Percentiles rank a stretch among this genome's conserved stretches.
Conservation (phyloP, 2,888 invertebrate genomes). For the Trisateles emortualis region DNA sequence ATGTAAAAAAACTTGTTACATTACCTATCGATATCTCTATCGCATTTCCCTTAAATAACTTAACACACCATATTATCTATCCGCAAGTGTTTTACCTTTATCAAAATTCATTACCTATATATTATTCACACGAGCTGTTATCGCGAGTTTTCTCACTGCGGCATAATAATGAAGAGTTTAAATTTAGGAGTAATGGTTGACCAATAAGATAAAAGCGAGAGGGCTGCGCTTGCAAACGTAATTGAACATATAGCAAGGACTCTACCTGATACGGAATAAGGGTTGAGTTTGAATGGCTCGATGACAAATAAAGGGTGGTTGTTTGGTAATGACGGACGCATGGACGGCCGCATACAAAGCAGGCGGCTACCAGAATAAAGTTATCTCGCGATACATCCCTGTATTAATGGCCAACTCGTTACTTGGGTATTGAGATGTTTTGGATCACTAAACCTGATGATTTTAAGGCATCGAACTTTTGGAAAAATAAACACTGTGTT, state of each 20-base stretch:
- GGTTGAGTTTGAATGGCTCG: slow-evolving; percentile 45
- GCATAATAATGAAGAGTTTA: slow-evolving; percentile 86
- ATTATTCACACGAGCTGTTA: slow-evolving; percentile 79
- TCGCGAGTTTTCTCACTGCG: slow-evolving; percentile 83
- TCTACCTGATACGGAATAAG: slow-evolving; percentile 50
- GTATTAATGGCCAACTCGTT: slow-evolving; percentile 86
- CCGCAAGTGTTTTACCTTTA: slow-evolving; percentile 66
- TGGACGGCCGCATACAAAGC: slow-evolving; percentile 85
- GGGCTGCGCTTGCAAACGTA: slow-evolving; percentile 67
- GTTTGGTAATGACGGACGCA: slow-evolving; percentile 82
- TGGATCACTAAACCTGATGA: slow-evolving; percentile 71
- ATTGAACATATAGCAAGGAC: slow-evolving; percentile 28
- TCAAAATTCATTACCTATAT: slow-evolving; percentile 83
- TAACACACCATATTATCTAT: slow-evolving; percentile 52
- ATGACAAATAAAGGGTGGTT: slow-evolving; percentile 54
- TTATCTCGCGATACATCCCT: slow-evolving; percentile 86
- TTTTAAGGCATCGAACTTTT: slow-evolving; percentile 71
- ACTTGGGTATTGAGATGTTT: slow-evolving; percentile 85
- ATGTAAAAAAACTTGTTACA: slow-evolving; percentile 5
- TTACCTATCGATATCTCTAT: slow-evolving; percentile 38
- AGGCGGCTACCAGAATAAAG: slow-evolving; percentile 87
- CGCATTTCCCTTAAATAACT: slow-evolving; percentile 40
- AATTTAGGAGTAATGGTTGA: slow-evolving; percentile 86
- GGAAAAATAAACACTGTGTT: slow-evolving; percentile 56
- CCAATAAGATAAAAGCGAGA: slow-evolving; percentile 86